Evolutionary conservation across 2,113 vertebrate species (phyloP), one percentile per base, ranked within the genome.

Genomic region (Sorex araneus): DNA sequence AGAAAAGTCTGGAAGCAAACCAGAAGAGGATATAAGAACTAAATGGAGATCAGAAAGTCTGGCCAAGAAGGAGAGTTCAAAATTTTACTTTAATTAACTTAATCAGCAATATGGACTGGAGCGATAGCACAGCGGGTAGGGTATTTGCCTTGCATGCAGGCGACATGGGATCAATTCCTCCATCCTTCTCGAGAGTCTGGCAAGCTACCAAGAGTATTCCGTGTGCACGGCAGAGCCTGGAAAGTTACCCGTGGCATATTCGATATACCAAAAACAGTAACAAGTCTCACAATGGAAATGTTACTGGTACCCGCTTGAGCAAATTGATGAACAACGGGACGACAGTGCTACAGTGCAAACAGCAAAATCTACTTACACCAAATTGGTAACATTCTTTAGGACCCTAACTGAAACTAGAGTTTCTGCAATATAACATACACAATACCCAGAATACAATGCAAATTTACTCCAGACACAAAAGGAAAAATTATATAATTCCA

Each of bases 391-490:
- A 32, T 54, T 82, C 40, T 69, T 74, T 28, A 82, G 43, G n/a
- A 86, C 77, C 10, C 2, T 32, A 66, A 50, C n/a, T 77, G 75
- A 91, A 60, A 34, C 13, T n/a, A 78, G 36, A 79, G 18, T 69
- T 57, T 67, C 75, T 6, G 32, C 36, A 63, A 74, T 18, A 18
- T 66, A 63, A 79, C 11, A 70, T 63, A 79, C 11, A 64, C 34
- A 81, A 45, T 40, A 43, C 47, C 76, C 25, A 74, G 82, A 47
- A 86, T 2, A 63, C n/a, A 93, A 74, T 50, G 45, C 79, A 47
- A 60, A 50, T 50, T 88, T 85, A 40, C 18, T 34, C 13, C 23
- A 36, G 36, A 63, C 5, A 30, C 23, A 74, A 86, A 85, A 86
- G 60, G 43, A 43, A 36, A 28, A 78, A n/a, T 25, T 54, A 3